Base-by-base conservation (phyloP, 2,888 invertebrate genomes). In the Archaeoteleia sp. region DNA sequence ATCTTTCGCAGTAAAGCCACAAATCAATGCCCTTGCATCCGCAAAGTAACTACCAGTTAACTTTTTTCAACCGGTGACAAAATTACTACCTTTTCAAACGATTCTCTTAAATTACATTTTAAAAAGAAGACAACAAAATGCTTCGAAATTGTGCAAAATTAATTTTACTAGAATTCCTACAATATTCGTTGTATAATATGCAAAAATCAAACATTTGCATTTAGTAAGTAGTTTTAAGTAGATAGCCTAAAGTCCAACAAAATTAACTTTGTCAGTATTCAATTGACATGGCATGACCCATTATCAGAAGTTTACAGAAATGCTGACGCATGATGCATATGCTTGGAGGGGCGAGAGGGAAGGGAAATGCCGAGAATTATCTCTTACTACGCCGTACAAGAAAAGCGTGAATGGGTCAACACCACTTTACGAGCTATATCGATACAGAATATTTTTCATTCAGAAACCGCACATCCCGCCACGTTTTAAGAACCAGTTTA, bases 361-460 rank as follows among this genome's bases (percentile, higher is more conserved):
- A n/a, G n/a, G n/a, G n/a, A 58, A 51, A 45, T 30, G 30, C 29
- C 13, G 23, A 20, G 48, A 48, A 62, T 62, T 62, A 70, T 57
- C 69, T 63, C 57, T 66, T 62, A 58, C 67, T 68, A 66, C 67
- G 61, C 65, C 58, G 55, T 60, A 61, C 58, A 71, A 68, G 61
- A 51, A 51, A 55, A 40, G 60, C 43, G 58, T 71, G 71, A 73
- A 71, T 73, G 69, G 73, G 73, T 71, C 71, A 71, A 73, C 69
- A 71, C 67, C 68, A 65, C 62, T 48, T n/a, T 71, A 53, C 23
- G 23, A 42, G 58, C 53, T 61, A 57, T 60, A 63, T 63, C 66
- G 63, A 55, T 63, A 55, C 35, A 55, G 53, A 51, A 70, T 66
- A 69, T 69, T 69, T 69, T 70, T 63, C 67, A 70, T 67, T 70